A percentile compares a stretch with the other conserved stretches of the same genome.
Evolutionary conservation across 2,113 vertebrate genomes (phyloP).

Genomic region (Saccopteryx bilineata): DNA sequence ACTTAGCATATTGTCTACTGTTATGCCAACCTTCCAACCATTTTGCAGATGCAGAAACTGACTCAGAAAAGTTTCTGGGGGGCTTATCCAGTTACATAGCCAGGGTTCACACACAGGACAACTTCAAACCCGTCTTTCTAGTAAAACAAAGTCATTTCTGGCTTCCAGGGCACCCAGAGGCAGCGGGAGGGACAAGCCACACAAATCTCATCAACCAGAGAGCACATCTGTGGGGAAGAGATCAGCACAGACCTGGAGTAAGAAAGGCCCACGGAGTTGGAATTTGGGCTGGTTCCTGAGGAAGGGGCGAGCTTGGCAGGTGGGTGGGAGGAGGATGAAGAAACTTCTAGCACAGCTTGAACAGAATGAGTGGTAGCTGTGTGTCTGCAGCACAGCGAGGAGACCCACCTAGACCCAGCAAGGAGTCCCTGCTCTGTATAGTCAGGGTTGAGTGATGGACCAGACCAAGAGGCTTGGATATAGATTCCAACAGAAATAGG

Average conservation of each 20-base stretch:
- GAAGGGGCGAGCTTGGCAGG: no score
- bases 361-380: neutral
- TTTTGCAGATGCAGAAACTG: neutral
- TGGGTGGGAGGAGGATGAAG: neutral
- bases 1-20: neutral
- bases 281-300: neutral
- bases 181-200: neutral
- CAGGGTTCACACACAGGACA: neutral
- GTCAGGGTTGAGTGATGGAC: neutral
- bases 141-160: neutral
- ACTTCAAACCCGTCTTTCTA: neutral
- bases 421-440: fast-evolving
- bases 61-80: neutral
- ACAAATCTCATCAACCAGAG: neutral
- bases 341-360: no score
- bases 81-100: neutral
- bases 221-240: neutral
- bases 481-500: neutral
- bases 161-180: neutral
- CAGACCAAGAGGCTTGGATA: neutral
- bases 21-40: neutral
- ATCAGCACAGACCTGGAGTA: neutral
- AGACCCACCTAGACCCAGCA: no score
- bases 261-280: neutral
- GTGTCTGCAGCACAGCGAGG: neutral